These are phyloP conservation scores for Hydroisotoma schaefferi DNA, from an alignment of 2,888 invertebrate species.

Conservation along the genomic window DNA sequence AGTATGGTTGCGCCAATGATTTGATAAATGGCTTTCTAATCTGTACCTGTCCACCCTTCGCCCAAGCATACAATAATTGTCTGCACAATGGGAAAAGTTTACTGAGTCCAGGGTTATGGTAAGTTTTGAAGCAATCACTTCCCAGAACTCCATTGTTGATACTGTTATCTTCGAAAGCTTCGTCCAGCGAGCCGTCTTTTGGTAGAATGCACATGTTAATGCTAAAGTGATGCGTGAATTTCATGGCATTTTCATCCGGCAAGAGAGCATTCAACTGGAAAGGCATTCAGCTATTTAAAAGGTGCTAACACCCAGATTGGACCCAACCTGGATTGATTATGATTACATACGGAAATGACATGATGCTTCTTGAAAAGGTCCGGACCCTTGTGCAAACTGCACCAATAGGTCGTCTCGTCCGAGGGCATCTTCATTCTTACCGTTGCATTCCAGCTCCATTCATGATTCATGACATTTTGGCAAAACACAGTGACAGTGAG, in stretches of 20 bases:
- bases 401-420: conserved; percentile 76
- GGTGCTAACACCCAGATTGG: too few relatives aligned
- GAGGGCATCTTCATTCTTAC: conserved; percentile 16
- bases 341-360: conserved; percentile 63
- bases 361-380: conserved; percentile 67
- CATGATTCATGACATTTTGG: too few relatives aligned
- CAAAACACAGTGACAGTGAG: too few relatives aligned
- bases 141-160: not conserved
- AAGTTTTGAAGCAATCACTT: not conserved
- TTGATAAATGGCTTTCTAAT: too few relatives aligned
- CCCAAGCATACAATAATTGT: conserved; percentile 22
- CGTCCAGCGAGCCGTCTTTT: conserved; percentile 2
- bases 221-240: conserved; percentile 15
- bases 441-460: not conserved
- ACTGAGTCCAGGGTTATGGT: too few relatives aligned
- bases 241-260: not conserved
- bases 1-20: too few relatives aligned
- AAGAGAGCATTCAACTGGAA: conserved; percentile 21
- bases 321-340: too few relatives aligned
- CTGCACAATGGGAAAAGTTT: too few relatives aligned
- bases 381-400: conserved; percentile 77
- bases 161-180: conserved; percentile 1
- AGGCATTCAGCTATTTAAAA: too few relatives aligned
- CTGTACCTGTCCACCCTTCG: conserved; percentile 23
- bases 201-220: conserved; percentile 16